These are phyloP conservation scores for Onthophagus sagittarius DNA, from an alignment of 2,888 invertebrate species.

Conservation along the genomic window DNA sequence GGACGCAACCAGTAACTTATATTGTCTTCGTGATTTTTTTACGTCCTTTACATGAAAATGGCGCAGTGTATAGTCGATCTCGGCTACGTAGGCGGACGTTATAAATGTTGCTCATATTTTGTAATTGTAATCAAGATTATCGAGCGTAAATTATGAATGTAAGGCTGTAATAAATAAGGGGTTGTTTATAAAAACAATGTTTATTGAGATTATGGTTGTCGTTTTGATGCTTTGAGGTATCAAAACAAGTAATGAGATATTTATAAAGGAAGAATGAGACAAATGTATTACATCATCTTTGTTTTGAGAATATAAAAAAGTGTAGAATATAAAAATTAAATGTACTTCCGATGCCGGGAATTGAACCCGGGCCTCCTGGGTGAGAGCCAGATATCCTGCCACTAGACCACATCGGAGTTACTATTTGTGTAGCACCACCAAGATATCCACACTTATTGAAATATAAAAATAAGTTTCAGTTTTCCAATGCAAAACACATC, in stretches of 20 bases:
- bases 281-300: neutral
- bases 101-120: conserved; percentile 48
- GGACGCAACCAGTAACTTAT: conserved; percentile 42
- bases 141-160: conserved; percentile 41
- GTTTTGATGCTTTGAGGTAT: too few species aligned
- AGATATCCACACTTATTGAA: neutral
- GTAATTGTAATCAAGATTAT: conserved; percentile 49
- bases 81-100: conserved; percentile 44
- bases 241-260: too few species aligned
- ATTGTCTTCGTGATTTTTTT: conserved; percentile 46
- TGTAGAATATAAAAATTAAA: neutral
- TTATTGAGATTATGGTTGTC: neutral
- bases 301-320: neutral
- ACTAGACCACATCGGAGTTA: neutral
- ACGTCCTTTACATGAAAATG: conserved; percentile 47
- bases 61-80: neutral
- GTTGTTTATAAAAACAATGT: neutral
- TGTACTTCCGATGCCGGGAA: neutral
- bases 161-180: conserved; percentile 25
- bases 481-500: too few species aligned
- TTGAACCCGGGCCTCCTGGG: neutral
- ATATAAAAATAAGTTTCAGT: neutral
- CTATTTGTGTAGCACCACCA: neutral
- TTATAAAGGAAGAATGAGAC: too few species aligned
- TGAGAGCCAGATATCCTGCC: neutral